phyloP scores from a whole-genome alignment of 2,888 invertebrate species.

The Gasteruption jaculator region DNA sequence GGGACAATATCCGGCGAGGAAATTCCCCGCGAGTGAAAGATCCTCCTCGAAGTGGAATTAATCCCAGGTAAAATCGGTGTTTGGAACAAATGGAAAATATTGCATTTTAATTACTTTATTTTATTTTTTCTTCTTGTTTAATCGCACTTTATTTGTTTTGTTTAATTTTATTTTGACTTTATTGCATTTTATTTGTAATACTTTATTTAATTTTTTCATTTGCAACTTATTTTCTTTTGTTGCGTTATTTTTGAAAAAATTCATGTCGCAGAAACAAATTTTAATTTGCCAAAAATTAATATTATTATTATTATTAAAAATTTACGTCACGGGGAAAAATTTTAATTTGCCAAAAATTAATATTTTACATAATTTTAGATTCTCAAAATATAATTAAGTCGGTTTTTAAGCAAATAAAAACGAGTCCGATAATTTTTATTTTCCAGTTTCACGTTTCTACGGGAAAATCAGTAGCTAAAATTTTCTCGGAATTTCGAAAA shows the following conservation, averaged over 20 bases:
- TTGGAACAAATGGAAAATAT: too few relatives aligned
- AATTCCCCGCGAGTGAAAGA: slow-evolving; percentile 51
- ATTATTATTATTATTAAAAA: not conserved
- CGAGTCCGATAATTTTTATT: not conserved
- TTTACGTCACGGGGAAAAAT: not conserved
- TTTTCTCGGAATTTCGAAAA: too few relatives aligned
- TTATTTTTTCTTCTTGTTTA: slow-evolving; percentile 4
- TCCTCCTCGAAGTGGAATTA: slow-evolving; percentile 68
- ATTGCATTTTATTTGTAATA: not conserved
- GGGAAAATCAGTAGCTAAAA: too few relatives aligned
- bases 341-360: not conserved
- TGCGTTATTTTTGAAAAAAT: not conserved
- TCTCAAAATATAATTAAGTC: not conserved
- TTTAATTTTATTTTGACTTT: not conserved
- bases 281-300: not conserved
- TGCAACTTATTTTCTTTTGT: slow-evolving; percentile 1
- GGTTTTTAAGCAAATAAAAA: not conserved
- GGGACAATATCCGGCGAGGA: slow-evolving; percentile 48
- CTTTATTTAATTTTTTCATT: slow-evolving; percentile 4
- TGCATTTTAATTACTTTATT: slow-evolving; percentile 6
- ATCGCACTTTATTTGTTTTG: slow-evolving; percentile 1
- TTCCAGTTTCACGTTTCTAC: too few relatives aligned
- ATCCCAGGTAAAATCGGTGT: slow-evolving; percentile 61
- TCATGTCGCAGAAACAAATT: too few relatives aligned
- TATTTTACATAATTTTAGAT: slow-evolving; percentile 1